phyloP scores from a whole-genome alignment of 2,113 vertebrate species.

The human (Homo sapiens) region DNA sequence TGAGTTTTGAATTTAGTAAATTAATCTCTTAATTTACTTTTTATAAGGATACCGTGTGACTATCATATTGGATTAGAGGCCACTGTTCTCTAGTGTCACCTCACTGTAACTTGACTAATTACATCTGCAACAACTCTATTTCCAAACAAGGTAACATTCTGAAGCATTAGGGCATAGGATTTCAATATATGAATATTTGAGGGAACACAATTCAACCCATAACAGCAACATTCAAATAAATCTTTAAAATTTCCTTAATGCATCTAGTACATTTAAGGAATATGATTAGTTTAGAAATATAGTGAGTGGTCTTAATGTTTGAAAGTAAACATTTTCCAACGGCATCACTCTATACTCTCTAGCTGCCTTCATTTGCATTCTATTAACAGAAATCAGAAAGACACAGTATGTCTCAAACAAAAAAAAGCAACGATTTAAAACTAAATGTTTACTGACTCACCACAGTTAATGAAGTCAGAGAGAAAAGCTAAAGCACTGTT shows the following conservation, averaged over 20 bases:
- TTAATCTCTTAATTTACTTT: neutral
- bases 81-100: neutral
- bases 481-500: neutral
- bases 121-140: neutral
- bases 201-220: neutral
- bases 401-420: neutral
- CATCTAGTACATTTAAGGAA: neutral
- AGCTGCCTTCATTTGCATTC: neutral
- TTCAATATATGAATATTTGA: neutral
- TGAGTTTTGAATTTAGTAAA: no score
- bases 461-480: constrained; percentile 58
- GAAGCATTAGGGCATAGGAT: neutral
- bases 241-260: neutral
- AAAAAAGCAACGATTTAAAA: constrained; percentile 9
- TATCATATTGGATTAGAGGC: neutral
- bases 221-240: neutral
- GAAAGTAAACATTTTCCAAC: neutral
- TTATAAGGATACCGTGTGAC: neutral
- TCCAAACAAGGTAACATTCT: neutral
- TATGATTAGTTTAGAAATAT: neutral
- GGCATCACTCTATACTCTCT: neutral
- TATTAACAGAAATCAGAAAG: constrained; percentile 11
- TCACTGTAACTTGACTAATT: neutral
- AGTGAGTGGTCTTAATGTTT: neutral
- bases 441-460: constrained; percentile 48